A percentile compares a stretch with the other conserved stretches of the same genome.
Evolutionary conservation across 2,888 invertebrate genomes (phyloP).

Genomic region (Laothoe populi): DNA sequence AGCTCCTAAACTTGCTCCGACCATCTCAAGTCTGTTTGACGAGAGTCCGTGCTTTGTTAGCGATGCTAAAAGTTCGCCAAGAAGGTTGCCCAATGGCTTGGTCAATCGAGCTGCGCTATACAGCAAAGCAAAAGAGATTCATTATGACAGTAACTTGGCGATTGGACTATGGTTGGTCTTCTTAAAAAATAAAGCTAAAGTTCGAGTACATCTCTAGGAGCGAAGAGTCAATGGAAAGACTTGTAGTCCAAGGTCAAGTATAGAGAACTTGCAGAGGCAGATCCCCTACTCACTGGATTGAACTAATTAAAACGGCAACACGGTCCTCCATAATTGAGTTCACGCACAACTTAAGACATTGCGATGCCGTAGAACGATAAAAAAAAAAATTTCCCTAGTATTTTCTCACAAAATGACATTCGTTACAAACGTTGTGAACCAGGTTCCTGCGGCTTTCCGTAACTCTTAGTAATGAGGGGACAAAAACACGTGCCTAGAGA

Average conservation of each 20-base stretch:
- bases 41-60: conserved; percentile 60
- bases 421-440: conserved; percentile 2
- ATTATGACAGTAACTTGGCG: no score
- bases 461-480: conserved; percentile 1
- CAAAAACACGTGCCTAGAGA: conserved; percentile 26
- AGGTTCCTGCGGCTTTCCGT: conserved; percentile 9
- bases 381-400: conserved; percentile 8
- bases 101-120: conserved; percentile 71
- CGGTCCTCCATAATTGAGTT: no score
- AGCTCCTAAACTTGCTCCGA: conserved; percentile 73
- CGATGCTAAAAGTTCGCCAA: conserved; percentile 68
- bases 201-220: no score
- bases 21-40: conserved; percentile 58
- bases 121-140: conserved; percentile 22
- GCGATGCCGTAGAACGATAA: not conserved
- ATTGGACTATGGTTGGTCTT: no score
- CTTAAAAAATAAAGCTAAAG: no score
- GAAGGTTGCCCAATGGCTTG: conserved; percentile 62
- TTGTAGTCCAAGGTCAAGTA: no score
- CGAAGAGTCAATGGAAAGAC: no score
- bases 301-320: no score
- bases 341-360: no score
- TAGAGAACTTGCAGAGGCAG: no score
- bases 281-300: no score
- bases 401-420: not conserved